Conservation (phyloP, 2,888 invertebrate species). For the Deroplatys truncata region DNA sequence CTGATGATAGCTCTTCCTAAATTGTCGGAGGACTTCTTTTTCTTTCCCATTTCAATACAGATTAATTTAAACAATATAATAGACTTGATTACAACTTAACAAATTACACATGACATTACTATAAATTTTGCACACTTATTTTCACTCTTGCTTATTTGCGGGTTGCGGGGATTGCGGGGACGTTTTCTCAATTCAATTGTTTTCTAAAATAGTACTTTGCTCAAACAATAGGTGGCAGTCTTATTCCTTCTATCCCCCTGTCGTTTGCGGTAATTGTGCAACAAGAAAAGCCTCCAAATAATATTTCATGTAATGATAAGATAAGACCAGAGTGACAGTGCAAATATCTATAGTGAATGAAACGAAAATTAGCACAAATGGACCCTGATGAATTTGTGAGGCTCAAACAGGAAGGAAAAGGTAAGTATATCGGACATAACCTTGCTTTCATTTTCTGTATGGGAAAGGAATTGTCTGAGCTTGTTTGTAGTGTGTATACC, state of each 20-base stretch:
- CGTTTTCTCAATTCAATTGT: background rate
- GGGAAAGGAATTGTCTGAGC: too few species aligned
- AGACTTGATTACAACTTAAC: too few species aligned
- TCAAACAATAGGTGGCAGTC: background rate
- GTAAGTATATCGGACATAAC: background rate
- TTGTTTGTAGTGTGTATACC: too few species aligned
- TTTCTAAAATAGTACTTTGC: background rate
- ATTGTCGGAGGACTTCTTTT: background rate
- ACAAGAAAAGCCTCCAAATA: too few species aligned
- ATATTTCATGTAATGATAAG: background rate
- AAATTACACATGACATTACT: too few species aligned
- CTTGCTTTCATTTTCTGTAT: background rate
- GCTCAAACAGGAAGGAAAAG: background rate
- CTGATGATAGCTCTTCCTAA: background rate
- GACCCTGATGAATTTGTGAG: constrained; percentile 2
- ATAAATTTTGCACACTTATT: too few species aligned
- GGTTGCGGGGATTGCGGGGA: too few species aligned
- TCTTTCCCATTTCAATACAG: background rate
- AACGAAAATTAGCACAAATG: background rate
- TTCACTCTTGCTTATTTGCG: too few species aligned
- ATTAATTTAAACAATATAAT: background rate
- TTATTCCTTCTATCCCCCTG: too few species aligned
- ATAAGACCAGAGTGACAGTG: background rate
- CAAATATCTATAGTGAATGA: background rate
- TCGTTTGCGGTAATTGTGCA: too few species aligned